Evolutionary conservation across 2,797 vertebrate species (phyloP).

Genomic region (Ctenosaura bakeri): DNA sequence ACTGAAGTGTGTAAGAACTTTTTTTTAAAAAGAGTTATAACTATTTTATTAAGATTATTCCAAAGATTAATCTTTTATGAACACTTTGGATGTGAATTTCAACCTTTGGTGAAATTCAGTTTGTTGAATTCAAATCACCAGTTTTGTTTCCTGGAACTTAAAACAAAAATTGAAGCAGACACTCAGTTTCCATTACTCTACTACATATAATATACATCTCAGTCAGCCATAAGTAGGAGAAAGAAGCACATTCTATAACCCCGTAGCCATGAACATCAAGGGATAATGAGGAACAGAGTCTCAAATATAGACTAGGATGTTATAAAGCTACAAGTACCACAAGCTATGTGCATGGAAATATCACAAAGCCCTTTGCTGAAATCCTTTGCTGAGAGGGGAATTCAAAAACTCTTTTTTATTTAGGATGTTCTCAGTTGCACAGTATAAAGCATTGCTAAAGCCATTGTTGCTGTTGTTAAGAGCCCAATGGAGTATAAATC

Average conservation of each 20-base stretch:
- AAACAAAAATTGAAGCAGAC: constrained; percentile 19
- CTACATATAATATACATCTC: background rate
- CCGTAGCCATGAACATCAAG: background rate
- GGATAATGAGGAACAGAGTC: background rate
- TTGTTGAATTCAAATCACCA: background rate
- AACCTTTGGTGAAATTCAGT: background rate
- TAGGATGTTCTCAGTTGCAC: background rate
- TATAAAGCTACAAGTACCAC: background rate
- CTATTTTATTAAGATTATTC: background rate
- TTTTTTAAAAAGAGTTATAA: background rate
- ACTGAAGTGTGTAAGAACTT: constrained; percentile 6
- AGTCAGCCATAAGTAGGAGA: constrained; percentile 1
- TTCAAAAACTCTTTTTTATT: background rate
- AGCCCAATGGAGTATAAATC: background rate
- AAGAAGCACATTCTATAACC: background rate
- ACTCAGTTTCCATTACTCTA: constrained; percentile 12
- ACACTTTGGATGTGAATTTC: background rate
- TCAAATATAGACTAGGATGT: background rate
- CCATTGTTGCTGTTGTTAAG: background rate
- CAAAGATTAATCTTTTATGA: constrained; percentile 14
- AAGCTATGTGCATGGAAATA: constrained; percentile 1
- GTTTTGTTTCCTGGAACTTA: constrained; percentile 4
- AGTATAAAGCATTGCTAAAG: background rate
- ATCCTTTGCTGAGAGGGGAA: background rate
- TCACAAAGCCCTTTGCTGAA: background rate